Percentiles rank a stretch among this genome's conserved stretches.
phyloP scores from a whole-genome alignment of 2,797 vertebrate species.

The Argyrosomus regius region DNA sequence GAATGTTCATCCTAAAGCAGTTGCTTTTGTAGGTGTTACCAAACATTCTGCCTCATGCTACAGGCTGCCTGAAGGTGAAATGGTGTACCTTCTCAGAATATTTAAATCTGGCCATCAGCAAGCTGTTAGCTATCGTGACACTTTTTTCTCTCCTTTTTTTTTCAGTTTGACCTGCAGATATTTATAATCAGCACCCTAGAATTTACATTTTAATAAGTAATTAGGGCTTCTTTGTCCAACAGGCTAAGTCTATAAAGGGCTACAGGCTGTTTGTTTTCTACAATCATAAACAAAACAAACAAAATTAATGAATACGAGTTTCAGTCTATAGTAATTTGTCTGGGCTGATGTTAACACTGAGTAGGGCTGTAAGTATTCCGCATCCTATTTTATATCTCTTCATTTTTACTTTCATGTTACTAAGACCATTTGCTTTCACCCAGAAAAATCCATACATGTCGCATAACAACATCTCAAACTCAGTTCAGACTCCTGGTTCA shows the following conservation, averaged over 20 bases:
- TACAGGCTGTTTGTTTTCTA: constrained; percentile 40
- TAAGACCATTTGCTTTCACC: constrained; percentile 1
- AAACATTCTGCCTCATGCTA: not conserved
- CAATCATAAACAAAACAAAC: constrained; percentile 32
- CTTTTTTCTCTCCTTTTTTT: not conserved
- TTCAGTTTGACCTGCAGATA: constrained; percentile 30
- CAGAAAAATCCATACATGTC: not conserved
- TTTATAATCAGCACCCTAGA: constrained; percentile 26
- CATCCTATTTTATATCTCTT: not conserved
- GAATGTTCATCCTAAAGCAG: not conserved
- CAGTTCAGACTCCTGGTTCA: constrained; percentile 23
- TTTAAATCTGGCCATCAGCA: constrained; percentile 22
- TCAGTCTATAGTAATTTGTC: constrained; percentile 2
- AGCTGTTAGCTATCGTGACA: constrained; percentile 13
- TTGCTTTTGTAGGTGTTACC: not conserved
- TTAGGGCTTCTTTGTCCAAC: constrained; percentile 35
- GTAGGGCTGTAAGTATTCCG: not conserved
- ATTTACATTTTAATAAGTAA: constrained; percentile 39
- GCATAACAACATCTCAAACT: constrained; percentile 8
- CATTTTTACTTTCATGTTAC: constrained; percentile 15
- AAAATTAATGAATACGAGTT: constrained; percentile 31
- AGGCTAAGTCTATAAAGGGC: constrained; percentile 4
- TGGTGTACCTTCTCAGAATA: constrained; percentile 15
- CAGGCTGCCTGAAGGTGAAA: constrained; percentile 25
- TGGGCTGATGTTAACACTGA: not conserved